Evolutionary conservation across 2,797 vertebrate species (phyloP), one percentile per base, ranked within the genome.

Genomic region (Uromys caudimaculatus): DNA sequence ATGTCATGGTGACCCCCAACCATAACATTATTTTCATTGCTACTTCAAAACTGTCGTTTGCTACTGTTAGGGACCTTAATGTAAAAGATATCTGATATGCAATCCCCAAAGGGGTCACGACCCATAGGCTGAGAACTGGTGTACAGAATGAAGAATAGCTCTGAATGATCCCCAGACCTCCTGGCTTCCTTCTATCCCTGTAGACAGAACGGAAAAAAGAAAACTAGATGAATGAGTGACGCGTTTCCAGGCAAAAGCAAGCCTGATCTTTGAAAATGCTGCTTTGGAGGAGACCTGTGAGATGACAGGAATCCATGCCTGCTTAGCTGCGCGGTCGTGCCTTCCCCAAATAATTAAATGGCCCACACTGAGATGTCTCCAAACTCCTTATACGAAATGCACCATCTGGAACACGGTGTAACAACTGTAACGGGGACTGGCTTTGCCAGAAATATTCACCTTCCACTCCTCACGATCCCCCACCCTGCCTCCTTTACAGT

Each of bases 231-330:
- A 93, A 71, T 1, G 23, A 88, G 29, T 85, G 91, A 91, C 1
- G 47, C 90, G 90, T 89, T 94, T 92, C 58, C 90, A 75, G n/a
- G 91, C 93, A 69, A 93, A 95, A 64, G 60, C 58, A 84, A 96
- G 93, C 73, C 77, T 89, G 83, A 86, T 60, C 54, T 95, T 82
- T 76, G 75, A 85, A 92, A 90, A 90, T 13, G 23, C 69, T 50
- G 67, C 92, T 92, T 71, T 60, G 88, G 81, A 91, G 44, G 95
- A 58, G 16, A 12, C 32, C 78, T 79, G 75, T 76, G 82, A 91
- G 64, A 78, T 47, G 32, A 24, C 27, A 96, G 81, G 67, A 35
- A 88, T 90, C 64, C 17, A 10, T 84, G 82, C 64, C 54, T 50
- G 64, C 76, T 44, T 67, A 38, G 71, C 50, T 78, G 44, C 67